These are phyloP conservation scores for Liopterus haemorrhoidalis DNA, from an alignment of 2,888 invertebrate species.

Conservation along the genomic window DNA sequence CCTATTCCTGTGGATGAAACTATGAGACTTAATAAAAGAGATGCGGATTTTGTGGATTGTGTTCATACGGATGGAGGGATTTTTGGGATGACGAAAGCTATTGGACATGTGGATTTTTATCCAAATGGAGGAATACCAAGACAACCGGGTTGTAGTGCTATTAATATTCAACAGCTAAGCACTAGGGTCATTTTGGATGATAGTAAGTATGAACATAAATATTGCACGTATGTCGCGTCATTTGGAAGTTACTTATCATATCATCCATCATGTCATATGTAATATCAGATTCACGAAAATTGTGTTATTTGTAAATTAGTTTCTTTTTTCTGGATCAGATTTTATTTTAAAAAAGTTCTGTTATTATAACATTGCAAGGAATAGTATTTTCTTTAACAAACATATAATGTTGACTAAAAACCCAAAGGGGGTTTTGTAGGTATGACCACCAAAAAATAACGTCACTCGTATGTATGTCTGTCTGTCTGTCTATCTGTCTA, in stretches of 20 bases:
- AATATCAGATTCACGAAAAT: no score
- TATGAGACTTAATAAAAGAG: slow-evolving; percentile 39
- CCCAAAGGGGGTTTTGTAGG: neutral
- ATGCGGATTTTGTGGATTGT: slow-evolving; percentile 44
- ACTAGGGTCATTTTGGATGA: slow-evolving; percentile 19
- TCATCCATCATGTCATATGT: no score
- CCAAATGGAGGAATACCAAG: slow-evolving; percentile 44
- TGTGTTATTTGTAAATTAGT: no score
- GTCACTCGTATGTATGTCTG: slow-evolving; percentile 23
- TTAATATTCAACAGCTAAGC: slow-evolving; percentile 16
- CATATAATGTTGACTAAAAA: no score
- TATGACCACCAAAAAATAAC: slow-evolving; percentile 3
- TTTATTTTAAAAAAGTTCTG: no score
- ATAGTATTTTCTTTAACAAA: no score
- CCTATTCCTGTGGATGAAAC: slow-evolving; percentile 33
- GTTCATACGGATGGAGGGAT: slow-evolving; percentile 45
- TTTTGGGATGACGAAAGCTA: slow-evolving; percentile 41
- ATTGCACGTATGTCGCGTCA: no score
- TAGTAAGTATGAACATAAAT: slow-evolving; percentile 11
- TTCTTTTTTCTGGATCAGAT: no score
- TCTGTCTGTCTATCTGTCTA: no score
- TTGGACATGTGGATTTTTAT: slow-evolving; percentile 44
- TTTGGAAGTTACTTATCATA: no score
- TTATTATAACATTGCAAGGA: no score
- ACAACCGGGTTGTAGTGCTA: slow-evolving; percentile 42